Conservation (phyloP, 2,113 vertebrate genomes). For the Notechis scutatus region DNA sequence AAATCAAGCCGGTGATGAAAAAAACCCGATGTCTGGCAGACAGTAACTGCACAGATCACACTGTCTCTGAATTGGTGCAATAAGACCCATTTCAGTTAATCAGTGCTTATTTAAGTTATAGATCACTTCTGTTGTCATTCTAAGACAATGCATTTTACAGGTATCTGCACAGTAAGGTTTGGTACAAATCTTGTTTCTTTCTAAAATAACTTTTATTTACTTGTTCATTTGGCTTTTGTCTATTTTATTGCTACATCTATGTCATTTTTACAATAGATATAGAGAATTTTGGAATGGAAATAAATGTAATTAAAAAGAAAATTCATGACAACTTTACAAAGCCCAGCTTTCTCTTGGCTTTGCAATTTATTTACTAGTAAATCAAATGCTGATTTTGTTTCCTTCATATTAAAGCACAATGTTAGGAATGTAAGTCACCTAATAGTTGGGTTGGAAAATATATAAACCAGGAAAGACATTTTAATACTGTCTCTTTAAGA, state of each 20-base stretch:
- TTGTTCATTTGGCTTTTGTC: background rate
- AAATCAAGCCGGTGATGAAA: conserved; percentile 39
- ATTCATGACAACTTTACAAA: background rate
- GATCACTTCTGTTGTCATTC: conserved; percentile 56
- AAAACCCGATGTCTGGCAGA: conserved; percentile 33
- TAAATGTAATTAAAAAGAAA: background rate
- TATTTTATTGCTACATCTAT: background rate
- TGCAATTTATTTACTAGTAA: background rate
- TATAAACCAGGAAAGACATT: too few relatives aligned
- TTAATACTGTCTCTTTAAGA: too few relatives aligned
- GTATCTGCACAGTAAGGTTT: conserved; percentile 58
- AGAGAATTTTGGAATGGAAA: background rate
- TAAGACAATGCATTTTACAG: conserved; percentile 58
- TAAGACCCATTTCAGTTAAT: conserved; percentile 22
- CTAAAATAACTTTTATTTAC: conserved; percentile 13
- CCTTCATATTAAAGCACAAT: background rate
- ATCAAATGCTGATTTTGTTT: background rate
- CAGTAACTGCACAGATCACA: conserved; percentile 19
- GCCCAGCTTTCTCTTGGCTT: background rate
- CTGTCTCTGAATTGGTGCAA: conserved; percentile 45
- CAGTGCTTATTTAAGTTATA: conserved; percentile 42
- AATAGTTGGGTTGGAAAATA: too few relatives aligned
- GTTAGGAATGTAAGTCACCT: too few relatives aligned
- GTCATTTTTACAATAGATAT: background rate
- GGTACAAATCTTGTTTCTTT: conserved; percentile 38